A percentile compares a stretch with the other conserved stretches of the same genome.
phyloP scores from a whole-genome alignment of 2,797 vertebrate species.

The Sebastolobus altivelis region DNA sequence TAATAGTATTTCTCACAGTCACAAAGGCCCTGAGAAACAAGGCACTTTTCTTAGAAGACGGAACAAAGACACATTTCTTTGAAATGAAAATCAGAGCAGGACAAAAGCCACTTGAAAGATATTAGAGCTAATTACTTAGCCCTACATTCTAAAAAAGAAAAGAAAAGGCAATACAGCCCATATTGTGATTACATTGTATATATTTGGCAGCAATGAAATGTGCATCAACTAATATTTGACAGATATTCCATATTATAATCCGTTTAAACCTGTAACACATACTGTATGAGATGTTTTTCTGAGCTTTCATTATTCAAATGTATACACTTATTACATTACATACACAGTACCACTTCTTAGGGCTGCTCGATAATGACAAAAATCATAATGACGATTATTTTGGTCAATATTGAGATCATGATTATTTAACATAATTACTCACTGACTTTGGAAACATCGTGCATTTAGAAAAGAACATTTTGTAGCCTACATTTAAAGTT shows the following conservation, averaged over 20 bases:
- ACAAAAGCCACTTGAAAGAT: conserved; percentile 11
- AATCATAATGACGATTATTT: too few relatives aligned
- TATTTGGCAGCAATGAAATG: conserved; percentile 1
- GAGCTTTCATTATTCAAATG: conserved; percentile 18
- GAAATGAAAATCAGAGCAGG: conserved; percentile 46
- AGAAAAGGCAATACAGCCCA: not conserved
- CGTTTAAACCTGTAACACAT: conserved; percentile 24
- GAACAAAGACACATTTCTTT: conserved; percentile 38
- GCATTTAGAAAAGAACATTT: too few relatives aligned
- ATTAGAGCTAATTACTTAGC: conserved; percentile 23
- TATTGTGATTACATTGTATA: conserved; percentile 9
- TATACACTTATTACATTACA: not conserved
- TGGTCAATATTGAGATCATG: too few relatives aligned
- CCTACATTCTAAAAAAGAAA: not conserved
- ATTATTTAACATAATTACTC: too few relatives aligned
- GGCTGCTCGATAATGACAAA: too few relatives aligned
- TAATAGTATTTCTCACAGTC: conserved; percentile 40
- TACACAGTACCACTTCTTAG: not conserved
- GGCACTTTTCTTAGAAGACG: conserved; percentile 1
- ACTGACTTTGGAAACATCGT: too few relatives aligned
- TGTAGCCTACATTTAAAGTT: too few relatives aligned
- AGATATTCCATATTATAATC: conserved; percentile 14
- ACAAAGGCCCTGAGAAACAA: conserved; percentile 22
- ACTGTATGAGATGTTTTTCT: not conserved
- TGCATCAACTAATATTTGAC: conserved; percentile 11